Percentiles rank a stretch among this genome's conserved stretches.
These are phyloP conservation scores for Drosophila subobscura DNA, from an alignment of 1,140 invertebrate species.

Conservation along the genomic window DNA sequence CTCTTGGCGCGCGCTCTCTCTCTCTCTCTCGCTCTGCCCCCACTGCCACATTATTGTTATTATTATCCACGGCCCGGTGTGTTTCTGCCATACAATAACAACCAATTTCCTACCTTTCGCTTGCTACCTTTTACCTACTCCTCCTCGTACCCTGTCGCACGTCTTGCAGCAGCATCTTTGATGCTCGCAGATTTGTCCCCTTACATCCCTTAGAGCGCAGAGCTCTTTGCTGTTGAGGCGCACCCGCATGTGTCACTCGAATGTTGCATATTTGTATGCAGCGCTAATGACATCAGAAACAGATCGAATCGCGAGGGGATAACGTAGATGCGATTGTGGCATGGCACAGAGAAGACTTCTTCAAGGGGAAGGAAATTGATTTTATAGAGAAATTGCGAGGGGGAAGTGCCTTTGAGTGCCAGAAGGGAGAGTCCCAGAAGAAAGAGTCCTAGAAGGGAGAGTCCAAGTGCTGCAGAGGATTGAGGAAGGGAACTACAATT, in stretches of 20 bases:
- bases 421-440: too few relatives aligned
- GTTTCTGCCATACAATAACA: constrained; percentile 74
- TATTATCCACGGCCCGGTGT: constrained; percentile 81
- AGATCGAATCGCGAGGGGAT: constrained; percentile 8
- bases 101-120: constrained; percentile 72
- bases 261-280: constrained; percentile 71
- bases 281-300: constrained; percentile 65
- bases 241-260: constrained; percentile 62
- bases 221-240: neutral
- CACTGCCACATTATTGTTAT: constrained; percentile 64
- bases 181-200: constrained; percentile 54
- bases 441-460: too few relatives aligned
- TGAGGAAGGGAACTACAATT: too few relatives aligned
- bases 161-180: constrained; percentile 24
- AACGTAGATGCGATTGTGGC: constrained; percentile 16
- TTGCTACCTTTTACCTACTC: constrained; percentile 49
- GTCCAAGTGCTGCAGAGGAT: too few relatives aligned
- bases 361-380: neutral
- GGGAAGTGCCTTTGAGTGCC: too few relatives aligned
- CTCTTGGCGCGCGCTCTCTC: constrained; percentile 52
- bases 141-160: constrained; percentile 20
- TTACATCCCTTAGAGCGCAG: constrained; percentile 16
- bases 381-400: neutral
- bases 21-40: constrained; percentile 28
- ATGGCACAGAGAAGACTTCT: constrained; percentile 4